Evolutionary conservation across 2,797 vertebrate species (phyloP).

Genomic region (Sebastes aleutianus): DNA sequence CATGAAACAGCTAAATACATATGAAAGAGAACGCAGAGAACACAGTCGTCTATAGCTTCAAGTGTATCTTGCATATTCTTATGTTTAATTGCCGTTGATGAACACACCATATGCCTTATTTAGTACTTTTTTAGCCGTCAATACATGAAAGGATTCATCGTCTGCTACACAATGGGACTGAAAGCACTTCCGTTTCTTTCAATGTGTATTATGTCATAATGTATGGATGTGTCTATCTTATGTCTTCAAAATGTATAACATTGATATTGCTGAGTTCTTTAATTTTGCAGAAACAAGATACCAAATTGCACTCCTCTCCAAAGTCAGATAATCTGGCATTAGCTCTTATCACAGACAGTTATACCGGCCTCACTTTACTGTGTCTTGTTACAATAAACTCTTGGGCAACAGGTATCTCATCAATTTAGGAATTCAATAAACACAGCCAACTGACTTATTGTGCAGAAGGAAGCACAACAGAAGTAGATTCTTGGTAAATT

Average conservation of each 20-base stretch:
- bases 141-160: background rate
- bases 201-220: background rate
- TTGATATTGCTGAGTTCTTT: constrained; percentile 7
- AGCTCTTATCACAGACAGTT: constrained; percentile 39
- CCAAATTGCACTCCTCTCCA: constrained; percentile 30
- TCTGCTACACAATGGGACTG: background rate
- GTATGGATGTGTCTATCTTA: background rate
- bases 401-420: constrained; percentile 40
- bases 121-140: background rate
- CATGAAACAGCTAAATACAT: background rate
- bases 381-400: constrained; percentile 37
- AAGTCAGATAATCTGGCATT: constrained; percentile 42
- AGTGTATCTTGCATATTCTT: background rate
- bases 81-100: background rate
- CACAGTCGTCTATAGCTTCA: background rate
- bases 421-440: constrained; percentile 39
- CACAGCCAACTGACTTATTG: constrained; percentile 5
- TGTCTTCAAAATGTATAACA: background rate
- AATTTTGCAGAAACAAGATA: constrained; percentile 18
- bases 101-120: background rate
- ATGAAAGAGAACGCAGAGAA: background rate
- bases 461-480: background rate
- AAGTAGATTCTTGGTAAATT: background rate
- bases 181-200: background rate
- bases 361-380: constrained; percentile 19